phyloP scores from a whole-genome alignment of 2,888 invertebrate species.

The Drosophila mettleri region DNA sequence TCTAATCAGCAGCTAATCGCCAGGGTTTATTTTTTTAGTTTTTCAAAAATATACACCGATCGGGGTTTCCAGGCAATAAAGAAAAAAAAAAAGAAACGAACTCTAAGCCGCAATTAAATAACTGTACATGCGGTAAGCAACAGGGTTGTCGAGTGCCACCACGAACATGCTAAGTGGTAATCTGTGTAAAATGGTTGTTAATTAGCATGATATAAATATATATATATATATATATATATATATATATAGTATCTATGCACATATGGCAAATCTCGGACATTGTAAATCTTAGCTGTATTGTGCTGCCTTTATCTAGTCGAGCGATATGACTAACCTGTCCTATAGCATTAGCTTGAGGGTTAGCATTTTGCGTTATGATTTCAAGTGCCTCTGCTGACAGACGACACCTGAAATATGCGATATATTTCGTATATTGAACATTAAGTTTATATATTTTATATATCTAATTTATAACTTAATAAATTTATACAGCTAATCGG shows the following conservation, averaged over 20 bases:
- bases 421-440: no score
- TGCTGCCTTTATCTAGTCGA: slow-evolving; percentile 22
- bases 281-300: slow-evolving; percentile 31
- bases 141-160: slow-evolving; percentile 7
- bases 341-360: slow-evolving; percentile 17
- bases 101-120: neutral
- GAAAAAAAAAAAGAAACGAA: neutral
- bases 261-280: slow-evolving; percentile 24
- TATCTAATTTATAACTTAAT: neutral
- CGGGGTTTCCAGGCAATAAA: slow-evolving; percentile 50
- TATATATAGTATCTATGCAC: slow-evolving; percentile 9
- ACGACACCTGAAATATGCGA: neutral
- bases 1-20: slow-evolving; percentile 55
- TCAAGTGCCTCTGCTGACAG: neutral
- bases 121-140: slow-evolving; percentile 3
- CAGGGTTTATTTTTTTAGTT: slow-evolving; percentile 9
- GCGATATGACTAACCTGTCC: slow-evolving; percentile 13
- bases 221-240: slow-evolving; percentile 7
- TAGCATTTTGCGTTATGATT: neutral
- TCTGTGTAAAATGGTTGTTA: slow-evolving; percentile 18
- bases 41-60: slow-evolving; percentile 3
- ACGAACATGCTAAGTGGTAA: neutral
- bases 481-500: no score
- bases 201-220: slow-evolving; percentile 28
- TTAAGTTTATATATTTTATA: neutral